Evolutionary conservation across 2,797 vertebrate genomes (phyloP), one percentile per base, ranked within the genome.

Genomic region (Argya squamiceps): DNA sequence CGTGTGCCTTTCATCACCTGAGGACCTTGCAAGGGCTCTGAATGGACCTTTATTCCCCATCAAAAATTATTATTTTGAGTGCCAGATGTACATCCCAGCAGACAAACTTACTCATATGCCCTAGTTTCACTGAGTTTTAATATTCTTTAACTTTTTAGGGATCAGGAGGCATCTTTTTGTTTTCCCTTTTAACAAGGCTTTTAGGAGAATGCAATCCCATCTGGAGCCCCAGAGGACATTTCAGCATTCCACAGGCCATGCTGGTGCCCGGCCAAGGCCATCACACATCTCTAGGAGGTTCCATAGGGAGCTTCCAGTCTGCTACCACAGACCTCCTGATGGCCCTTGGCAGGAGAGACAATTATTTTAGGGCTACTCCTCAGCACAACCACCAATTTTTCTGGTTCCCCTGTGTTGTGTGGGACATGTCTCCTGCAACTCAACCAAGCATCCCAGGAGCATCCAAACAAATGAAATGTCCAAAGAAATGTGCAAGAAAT

Each of bases 251-350:
- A 32, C 14, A 18, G 30, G 37, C 50, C 17, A 4, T 14, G 30
- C 36, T 3, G 1, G 29, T 70, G 47, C 47, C 41, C 0, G 0
- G 39, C 36, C 52, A 67, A 12, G 13, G 58, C 27, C 9, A 10
- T 22, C 55, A 27, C 6, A 7, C 4, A 17, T 30, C n/a, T 50
- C 60, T 44, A 30, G 36, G 37, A 83, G 4, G 10, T 10, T 82
- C 34, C 29, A 11, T 0, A 74, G 34, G 27, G 26, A 89, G 11
- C 22, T 67, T 74, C 43, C 46, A 34, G 39, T 14, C 44, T 73
- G 10, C 44, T 37, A 0, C 59, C 26, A 71, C 13, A 44, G 18
- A 44, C 17, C 6, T 52, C n/a, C 47, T 43, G 17, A 26, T 5
- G 27, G 43, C 23, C 36, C 55, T 75, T 1, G 2, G 41, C 32